Evolutionary conservation across 2,888 invertebrate species (phyloP), one percentile per base, ranked within the genome.

Genomic region (Mythimna albipuncta): DNA sequence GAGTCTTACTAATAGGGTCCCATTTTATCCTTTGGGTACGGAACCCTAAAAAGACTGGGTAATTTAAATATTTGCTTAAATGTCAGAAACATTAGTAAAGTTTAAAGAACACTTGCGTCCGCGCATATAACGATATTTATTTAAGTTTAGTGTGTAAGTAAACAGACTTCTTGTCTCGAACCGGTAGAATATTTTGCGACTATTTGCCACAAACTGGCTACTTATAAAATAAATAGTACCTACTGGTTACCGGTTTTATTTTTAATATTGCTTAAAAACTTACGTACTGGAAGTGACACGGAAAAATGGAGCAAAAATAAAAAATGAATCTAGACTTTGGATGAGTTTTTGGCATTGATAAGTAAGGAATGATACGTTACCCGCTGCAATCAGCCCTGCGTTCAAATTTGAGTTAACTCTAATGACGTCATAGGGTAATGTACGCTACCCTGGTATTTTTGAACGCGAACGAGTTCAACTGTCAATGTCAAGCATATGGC

Each of bases 131-230:
- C 61, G 21, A 59, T 77, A 72, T 83, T 77, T 75, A 75, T 79
- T 84, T 84, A 41, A 79, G 62, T 75, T 69, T 73, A 75, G 79
- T 79, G 75, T 67, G 52, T 66, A 38, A 57, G 70, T 59, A 71
- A 77, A 83, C 62, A 64, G 52, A 62, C 63, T 70, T 63, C 66
- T 77, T 69, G 62, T 52, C 6, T 21, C 52, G 44, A 67, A 72
- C 62, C 66, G 65, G 64, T 73, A 64, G 63, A 57, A 50, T 58
- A 75, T 73, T 75, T 77, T 69, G 69, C 74, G 66, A 69, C 44
- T 68, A 67, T 64, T 83, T 54, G 69, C 58, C 67, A 72, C 69
- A 59, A 59, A 50, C 55, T 47, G 35, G 21, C 10, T 72, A 64
- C 41, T 35, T n/a, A 41, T 54, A 66, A 38, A 63, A 11, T 65